Evolutionary conservation across 2,113 vertebrate species (phyloP).

Genomic region (Festucalex cinctus): DNA sequence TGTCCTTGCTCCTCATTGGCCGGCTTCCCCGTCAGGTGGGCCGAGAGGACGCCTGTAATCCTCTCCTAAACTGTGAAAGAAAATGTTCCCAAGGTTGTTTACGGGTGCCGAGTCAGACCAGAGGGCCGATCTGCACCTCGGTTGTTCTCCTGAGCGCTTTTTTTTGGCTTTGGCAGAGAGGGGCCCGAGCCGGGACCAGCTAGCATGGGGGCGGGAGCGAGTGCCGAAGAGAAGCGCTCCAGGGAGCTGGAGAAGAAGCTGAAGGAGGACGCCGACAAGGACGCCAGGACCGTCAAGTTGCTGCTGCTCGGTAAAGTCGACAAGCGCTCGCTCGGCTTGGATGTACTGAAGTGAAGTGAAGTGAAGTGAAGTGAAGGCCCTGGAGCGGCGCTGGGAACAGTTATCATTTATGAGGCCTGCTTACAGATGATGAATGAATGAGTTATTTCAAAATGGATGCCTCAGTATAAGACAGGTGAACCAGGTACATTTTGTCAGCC

Average conservation of each 20-base stretch:
- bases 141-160: conserved; percentile 11
- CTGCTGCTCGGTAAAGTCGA: conserved; percentile 88
- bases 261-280: conserved; percentile 92
- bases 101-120: conserved; percentile 33
- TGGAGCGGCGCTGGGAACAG: background rate
- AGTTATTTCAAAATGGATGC: too few relatives aligned
- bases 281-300: conserved; percentile 95
- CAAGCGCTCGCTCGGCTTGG: background rate
- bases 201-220: conserved; percentile 94
- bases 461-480: too few relatives aligned
- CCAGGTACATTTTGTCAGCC: too few relatives aligned
- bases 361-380: too few relatives aligned
- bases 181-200: conserved; percentile 42
- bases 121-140: background rate
- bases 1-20: conserved; percentile 85
- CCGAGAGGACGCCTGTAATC: conserved; percentile 67
- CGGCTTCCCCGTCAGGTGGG: conserved; percentile 54
- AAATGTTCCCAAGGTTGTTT: conserved; percentile 50
- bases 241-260: conserved; percentile 95
- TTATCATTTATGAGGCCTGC: background rate
- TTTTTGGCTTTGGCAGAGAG: conserved; percentile 48
- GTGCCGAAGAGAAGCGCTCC: conserved; percentile 93
- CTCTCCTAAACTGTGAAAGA: conserved; percentile 65
- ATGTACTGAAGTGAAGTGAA: too few relatives aligned
- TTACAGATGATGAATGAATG: background rate